Percentiles rank a stretch among this genome's conserved stretches.
Conservation (phyloP, 2,797 vertebrate species). For the Morelia viridis region DNA sequence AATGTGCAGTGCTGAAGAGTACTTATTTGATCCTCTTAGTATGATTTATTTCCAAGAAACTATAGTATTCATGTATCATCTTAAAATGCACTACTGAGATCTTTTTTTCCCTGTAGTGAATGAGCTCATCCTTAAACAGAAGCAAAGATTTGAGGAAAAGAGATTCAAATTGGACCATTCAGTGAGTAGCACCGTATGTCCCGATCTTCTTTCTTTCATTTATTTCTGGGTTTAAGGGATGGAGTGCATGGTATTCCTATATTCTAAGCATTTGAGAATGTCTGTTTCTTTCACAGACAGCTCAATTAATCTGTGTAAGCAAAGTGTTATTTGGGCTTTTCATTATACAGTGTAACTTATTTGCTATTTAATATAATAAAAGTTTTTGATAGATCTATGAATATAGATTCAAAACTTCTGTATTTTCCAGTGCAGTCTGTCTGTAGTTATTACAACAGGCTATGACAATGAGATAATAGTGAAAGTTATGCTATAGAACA, state of each 20-base stretch:
- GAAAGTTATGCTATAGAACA: neutral
- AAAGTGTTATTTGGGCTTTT: neutral
- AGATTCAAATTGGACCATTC: constrained; percentile 96
- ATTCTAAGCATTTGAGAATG: neutral
- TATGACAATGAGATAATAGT: neutral
- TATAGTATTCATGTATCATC: no score
- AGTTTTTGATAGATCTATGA: neutral
- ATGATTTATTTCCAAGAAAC: neutral
- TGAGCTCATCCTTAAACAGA: constrained; percentile 99
- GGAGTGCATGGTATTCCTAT: neutral
- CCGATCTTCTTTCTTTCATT: constrained; percentile 70
- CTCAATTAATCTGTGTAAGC: neutral
- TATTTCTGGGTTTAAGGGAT: constrained; percentile 8
- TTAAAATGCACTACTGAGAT: constrained; percentile 10
- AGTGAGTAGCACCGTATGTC: constrained; percentile 89
- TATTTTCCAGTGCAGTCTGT: neutral
- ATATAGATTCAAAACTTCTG: neutral
- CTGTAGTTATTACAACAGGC: neutral
- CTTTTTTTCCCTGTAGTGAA: constrained; percentile 82
- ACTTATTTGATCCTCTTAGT: neutral
- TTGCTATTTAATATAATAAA: neutral
- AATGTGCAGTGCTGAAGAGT: neutral
- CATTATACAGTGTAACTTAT: neutral
- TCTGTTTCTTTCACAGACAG: neutral
- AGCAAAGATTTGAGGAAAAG: constrained; percentile 96